A percentile compares a stretch with the other conserved stretches of the same genome.
Evolutionary conservation across 1,140 invertebrate species (phyloP).

Genomic region (Drosophila suzukii): DNA sequence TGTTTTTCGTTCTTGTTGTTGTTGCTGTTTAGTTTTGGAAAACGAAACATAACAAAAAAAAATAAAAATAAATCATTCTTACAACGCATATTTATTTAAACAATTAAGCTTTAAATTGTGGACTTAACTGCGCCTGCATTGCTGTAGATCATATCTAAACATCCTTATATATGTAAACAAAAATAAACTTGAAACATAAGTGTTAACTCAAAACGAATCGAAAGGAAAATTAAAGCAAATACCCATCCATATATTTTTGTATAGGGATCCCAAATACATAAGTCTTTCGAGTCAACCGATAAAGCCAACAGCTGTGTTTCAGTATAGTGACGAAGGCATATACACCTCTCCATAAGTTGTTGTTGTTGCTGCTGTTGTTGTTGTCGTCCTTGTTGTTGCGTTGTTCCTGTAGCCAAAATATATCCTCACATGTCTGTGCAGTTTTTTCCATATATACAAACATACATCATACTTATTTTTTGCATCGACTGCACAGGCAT

Average conservation of each 20-base stretch:
- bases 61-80: conserved; percentile 5
- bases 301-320: conserved; percentile 17
- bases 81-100: conserved; percentile 16
- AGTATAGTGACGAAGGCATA: conserved; percentile 34
- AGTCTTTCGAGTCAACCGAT: background rate
- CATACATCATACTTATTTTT: background rate
- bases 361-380: conserved; percentile 28
- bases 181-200: background rate
- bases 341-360: conserved; percentile 22
- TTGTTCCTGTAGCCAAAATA: conserved; percentile 26
- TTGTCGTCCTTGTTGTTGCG: conserved; percentile 38
- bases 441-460: background rate
- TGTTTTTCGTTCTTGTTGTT: conserved; percentile 41
- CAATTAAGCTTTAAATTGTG: conserved; percentile 25
- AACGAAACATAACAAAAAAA: conserved; percentile 21
- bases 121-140: conserved; percentile 36
- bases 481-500: conserved; percentile 3
- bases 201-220: background rate
- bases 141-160: conserved; percentile 28
- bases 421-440: conserved; percentile 9
- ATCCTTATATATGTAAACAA: conserved; percentile 26
- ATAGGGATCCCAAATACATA: background rate
- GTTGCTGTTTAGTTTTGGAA: conserved; percentile 44
- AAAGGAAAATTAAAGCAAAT: background rate
- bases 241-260: background rate